Base-by-base conservation (phyloP, 1,140 invertebrate species). In the Pseudomyrmex sp. region DNA sequence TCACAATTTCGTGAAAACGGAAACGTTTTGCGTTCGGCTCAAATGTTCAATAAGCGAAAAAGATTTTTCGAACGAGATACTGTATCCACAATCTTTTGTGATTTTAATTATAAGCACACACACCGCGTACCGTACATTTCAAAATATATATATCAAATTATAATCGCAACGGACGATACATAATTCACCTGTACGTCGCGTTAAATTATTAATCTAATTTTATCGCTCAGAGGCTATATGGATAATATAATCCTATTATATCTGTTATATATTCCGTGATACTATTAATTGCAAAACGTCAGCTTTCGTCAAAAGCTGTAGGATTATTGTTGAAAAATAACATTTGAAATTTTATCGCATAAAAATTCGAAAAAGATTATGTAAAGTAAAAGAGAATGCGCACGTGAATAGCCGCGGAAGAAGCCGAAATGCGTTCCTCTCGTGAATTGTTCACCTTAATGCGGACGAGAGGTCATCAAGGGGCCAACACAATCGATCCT, bases 401-500 rank as follows among this genome's bases (percentile, higher is more conserved):
- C 35, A 35, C 0, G 61, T 13, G 56, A 75, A 23, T 18, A 58
- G 23, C 35, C 35, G 13, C 46, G 54, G 59, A 68, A 54, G 26
- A 86, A 70, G 50, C 35, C 54, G 62, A 50, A 15, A 68, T 46
- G 35, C 35, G 46, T 46, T 61, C 46, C 48, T 54, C 70, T 48
- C n/a, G 52, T 50, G 77, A 88, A 88, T 73, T 86, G 66, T 84
- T 90, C 74, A 62, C 70, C 70, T 83, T 89, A 89, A 88, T 89
- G 75, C 79, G 82, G 72, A 84, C 61, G 73, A 77, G 66, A 77
- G 74, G 82, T 88, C 89, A 82, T 90, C 77, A 83, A 69, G 61
- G 56, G 69, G 48, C 61, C 23, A 74, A 56, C 82, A 56, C 82
- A 75, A 70, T 79, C 74, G 69, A 85, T 82, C 74, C 79, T 85